A percentile compares a stretch with the other conserved stretches of the same genome.
These are phyloP conservation scores for Hemaris fuciformis DNA, from an alignment of 2,888 invertebrate genomes.

Conservation along the genomic window DNA sequence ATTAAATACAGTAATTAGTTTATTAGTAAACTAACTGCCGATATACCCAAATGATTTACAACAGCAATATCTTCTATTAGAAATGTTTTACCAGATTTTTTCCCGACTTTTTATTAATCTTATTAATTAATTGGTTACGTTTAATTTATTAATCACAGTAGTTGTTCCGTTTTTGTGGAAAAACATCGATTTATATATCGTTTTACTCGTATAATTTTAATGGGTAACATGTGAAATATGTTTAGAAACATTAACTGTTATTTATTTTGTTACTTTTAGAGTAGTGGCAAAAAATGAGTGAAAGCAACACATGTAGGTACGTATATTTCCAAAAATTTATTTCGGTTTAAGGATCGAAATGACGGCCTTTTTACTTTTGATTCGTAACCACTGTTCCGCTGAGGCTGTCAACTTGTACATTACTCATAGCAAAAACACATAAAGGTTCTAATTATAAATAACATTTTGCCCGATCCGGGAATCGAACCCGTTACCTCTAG, in stretches of 20 bases:
- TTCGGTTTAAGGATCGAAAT: too few relatives aligned
- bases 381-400: too few relatives aligned
- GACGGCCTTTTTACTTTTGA: too few relatives aligned
- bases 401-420: too few relatives aligned
- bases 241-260: neutral
- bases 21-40: neutral
- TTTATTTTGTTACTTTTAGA: too few relatives aligned
- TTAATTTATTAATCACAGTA: neutral
- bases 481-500: too few relatives aligned
- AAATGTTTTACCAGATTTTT: neutral
- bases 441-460: too few relatives aligned
- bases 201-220: neutral
- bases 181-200: neutral
- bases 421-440: too few relatives aligned
- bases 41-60: neutral
- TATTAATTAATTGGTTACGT: neutral
- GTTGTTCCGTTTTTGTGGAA: neutral
- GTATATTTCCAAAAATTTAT: too few relatives aligned
- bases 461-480: too few relatives aligned
- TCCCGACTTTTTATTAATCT: neutral
- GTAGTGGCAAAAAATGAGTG: too few relatives aligned
- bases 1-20: constrained; percentile 3
- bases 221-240: neutral
- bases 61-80: neutral
- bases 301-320: too few relatives aligned